Evolutionary conservation across 2,113 vertebrate species (phyloP), one percentile per base, ranked within the genome.

Genomic region (Oryzias melastigma): DNA sequence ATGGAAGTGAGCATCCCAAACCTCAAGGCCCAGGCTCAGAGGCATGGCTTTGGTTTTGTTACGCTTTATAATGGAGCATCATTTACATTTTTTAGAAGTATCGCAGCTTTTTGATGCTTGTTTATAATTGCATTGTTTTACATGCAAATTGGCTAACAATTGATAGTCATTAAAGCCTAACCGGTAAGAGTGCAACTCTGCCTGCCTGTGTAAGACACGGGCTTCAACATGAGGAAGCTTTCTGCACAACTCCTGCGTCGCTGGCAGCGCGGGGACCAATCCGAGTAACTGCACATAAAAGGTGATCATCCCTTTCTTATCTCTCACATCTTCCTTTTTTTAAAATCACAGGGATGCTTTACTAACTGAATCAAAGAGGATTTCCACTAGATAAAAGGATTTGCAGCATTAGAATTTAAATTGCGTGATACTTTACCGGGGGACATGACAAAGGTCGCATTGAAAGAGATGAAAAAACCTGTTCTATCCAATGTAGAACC

Each of bases 31-130:
- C 76, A 52, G 57, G 66, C 85, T 88, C 58, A 24, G 55, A 89
- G 85, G 84, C 82, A 81, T 59, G 52, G 79, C 82, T 80, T 71
- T 58, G 87, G 77, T 84, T 88, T 87, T 88, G 86, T 90, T 85
- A 81, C 78, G 70, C 85, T 86, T 88, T 76, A 81, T 88, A 90
- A 87, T 87, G 74, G 85, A 79, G 82, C 65, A 71, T 87, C 41
- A 90, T 91, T 90, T 90, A 79, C 89, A 87, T 89, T 80, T 91
- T 87, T 90, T 81, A 85, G 74, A 87, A 80, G 85, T 82, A 81
- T 82, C 78, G 76, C 64, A 87, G 73, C 77, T 84, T 89, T 87
- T 85, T 86, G 76, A 78, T 84, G 76, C 70, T 85, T 86, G 77
- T 89, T 86, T 86, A 84, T 83, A 88, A 89, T 90, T 86, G 69